Evolutionary conservation across 2,113 vertebrate genomes (phyloP), one percentile per base, ranked within the genome.

Genomic region (Corythornis madagascariensis): DNA sequence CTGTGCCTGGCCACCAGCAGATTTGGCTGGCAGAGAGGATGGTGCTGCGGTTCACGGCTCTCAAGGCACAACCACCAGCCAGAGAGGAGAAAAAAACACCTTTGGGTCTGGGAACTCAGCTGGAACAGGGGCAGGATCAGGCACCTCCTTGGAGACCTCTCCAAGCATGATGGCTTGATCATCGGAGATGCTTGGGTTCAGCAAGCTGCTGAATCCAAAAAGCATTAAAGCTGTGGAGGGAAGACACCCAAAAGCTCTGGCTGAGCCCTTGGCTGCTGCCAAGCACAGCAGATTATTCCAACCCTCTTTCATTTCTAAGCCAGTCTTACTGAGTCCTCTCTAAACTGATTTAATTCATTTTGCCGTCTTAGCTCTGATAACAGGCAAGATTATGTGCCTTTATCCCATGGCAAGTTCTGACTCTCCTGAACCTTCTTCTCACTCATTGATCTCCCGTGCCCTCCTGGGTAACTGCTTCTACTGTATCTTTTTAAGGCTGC

Each of bases 1-100:
- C 72, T 0, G 4, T 56, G 72, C 88, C 75, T 1, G 0, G 66
- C 28, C 0, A 2, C 47, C 0, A 0, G 77, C 1, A 0, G 64
- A 1, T 48, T 61, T 86, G 88, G 79, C 79, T 0, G 0, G n/a
- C 11, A 64, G 61, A 60, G 56, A 59, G n/a, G 31, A 45, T 52
- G 47, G 25, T 21, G 18, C 40, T 2, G 1, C 3, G 24, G 29
- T 4, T 5, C 31, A 11, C 0, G 0, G 69, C 74, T 71, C 69
- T 75, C 1, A 1, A 77, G 38, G 47, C 29, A 77, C 5, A 1
- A 61, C 40, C 4, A 3, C n/a, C 81, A 48, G 42, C 65, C 63
- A 81, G 71, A n/a, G 35, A 56, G 65, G 52, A 74, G 18, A 16
- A 76, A 61, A 81, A 5, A 29, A 7, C 0, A 22, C 45, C 59